These are phyloP conservation scores for Poeciliopsis prolifica DNA, from an alignment of 2,113 vertebrate genomes.

Conservation along the genomic window DNA sequence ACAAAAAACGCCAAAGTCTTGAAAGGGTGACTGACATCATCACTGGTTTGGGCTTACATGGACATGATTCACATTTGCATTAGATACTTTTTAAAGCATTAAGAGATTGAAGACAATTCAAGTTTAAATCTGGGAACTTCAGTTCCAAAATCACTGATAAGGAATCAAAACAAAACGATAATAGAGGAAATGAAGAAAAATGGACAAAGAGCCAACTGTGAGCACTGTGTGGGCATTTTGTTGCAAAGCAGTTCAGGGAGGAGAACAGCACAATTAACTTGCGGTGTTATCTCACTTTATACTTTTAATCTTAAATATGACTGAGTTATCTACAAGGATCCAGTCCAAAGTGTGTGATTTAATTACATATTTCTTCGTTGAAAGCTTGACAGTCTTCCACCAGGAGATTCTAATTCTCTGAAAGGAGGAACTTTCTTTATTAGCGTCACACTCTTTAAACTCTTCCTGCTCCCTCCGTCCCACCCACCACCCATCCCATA, in stretches of 20 bases:
- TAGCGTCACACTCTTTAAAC: conserved; percentile 54
- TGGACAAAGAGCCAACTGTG: too few relatives aligned
- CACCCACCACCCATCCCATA: conserved; percentile 17
- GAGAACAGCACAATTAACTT: conserved; percentile 26
- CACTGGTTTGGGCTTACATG: too few relatives aligned
- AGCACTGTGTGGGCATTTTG: not conserved
- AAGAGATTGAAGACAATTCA: too few relatives aligned
- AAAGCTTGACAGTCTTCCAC: conserved; percentile 47
- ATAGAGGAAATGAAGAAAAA: too few relatives aligned
- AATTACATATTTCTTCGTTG: conserved; percentile 28
- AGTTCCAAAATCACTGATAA: not conserved
- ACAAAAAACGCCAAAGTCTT: too few relatives aligned
- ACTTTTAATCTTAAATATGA: conserved; percentile 26
- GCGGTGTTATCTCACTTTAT: conserved; percentile 8
- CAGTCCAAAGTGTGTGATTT: conserved; percentile 37
- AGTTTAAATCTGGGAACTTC: not conserved
- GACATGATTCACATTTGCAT: too few relatives aligned
- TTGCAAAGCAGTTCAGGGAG: not conserved
- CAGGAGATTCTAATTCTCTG: conserved; percentile 22
- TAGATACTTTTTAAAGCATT: not conserved
- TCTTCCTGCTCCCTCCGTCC: conserved; percentile 27
- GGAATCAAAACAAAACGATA: too few relatives aligned
- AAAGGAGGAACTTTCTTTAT: conserved; percentile 50
- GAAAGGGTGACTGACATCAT: too few relatives aligned
- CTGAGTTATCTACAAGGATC: conserved; percentile 12